These are phyloP conservation scores for Cepphus grylle DNA, from an alignment of 2,113 vertebrate species.

Conservation along the genomic window DNA sequence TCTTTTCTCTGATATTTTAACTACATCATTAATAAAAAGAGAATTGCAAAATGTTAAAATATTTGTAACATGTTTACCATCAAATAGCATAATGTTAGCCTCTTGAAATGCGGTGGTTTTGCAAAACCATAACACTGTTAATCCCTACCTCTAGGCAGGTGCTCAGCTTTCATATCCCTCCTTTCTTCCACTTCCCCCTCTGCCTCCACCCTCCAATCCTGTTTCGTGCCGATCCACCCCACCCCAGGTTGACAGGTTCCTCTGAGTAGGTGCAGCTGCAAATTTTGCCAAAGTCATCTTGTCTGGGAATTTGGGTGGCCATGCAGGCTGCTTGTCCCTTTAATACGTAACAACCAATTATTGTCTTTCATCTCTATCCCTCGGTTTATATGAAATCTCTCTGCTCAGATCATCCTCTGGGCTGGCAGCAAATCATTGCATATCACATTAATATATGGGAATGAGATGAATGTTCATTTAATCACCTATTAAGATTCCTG, in stretches of 20 bases:
- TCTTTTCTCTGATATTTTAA: background rate
- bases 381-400: background rate
- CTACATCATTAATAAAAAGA: background rate
- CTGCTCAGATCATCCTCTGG: background rate
- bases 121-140: background rate
- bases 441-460: background rate
- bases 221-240: background rate
- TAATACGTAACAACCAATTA: background rate
- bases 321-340: background rate
- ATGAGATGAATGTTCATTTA: background rate
- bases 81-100: background rate
- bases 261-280: background rate
- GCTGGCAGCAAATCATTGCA: background rate
- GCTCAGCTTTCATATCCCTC: background rate
- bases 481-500: background rate
- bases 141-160: background rate
- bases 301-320: background rate
- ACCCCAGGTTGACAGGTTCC: background rate
- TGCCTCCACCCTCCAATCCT: background rate
- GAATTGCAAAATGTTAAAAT: background rate
- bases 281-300: background rate
- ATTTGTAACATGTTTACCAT: background rate
- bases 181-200: background rate
- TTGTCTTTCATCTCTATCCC: background rate
- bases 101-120: background rate